Conservation (phyloP, 2,888 invertebrate genomes). For the Nephrotoma flavescens region DNA sequence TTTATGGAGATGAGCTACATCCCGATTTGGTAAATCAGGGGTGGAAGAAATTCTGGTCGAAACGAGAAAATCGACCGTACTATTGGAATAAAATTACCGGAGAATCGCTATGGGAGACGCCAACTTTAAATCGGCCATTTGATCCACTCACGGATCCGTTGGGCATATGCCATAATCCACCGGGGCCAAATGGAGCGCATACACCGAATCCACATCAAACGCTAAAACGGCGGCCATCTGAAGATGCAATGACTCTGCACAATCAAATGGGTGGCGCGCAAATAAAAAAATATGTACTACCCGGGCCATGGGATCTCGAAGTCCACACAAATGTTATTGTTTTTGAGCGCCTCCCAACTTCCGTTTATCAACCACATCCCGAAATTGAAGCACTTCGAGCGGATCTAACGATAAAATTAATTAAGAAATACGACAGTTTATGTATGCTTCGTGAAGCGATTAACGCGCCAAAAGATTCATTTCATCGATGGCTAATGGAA, state of each 20-base stretch:
- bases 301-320: slow-evolving; percentile 92
- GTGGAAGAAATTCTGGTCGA: slow-evolving; percentile 96
- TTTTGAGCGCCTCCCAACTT: slow-evolving; percentile 66
- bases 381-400: slow-evolving; percentile 82
- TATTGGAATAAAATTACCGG: slow-evolving; percentile 94
- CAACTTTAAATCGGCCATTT: slow-evolving; percentile 54
- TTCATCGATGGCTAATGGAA: slow-evolving; percentile 93
- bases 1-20: slow-evolving; percentile 29
- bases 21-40: slow-evolving; percentile 55
- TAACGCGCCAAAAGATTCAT: slow-evolving; percentile 91
- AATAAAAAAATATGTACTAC: slow-evolving; percentile 71
- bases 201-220: slow-evolving; percentile 15
- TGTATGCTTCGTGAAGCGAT: slow-evolving; percentile 86
- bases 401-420: slow-evolving; percentile 63
- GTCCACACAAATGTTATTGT: slow-evolving; percentile 77
- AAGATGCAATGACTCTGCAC: slow-evolving; percentile 7
- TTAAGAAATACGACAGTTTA: slow-evolving; percentile 85
- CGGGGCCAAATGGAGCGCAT: slow-evolving; percentile 32
- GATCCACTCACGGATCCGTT: slow-evolving; percentile 87
- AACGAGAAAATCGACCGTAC: slow-evolving; percentile 85
- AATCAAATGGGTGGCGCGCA: slow-evolving; percentile 42
- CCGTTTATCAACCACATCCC: slow-evolving; percentile 83
- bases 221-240: slow-evolving; percentile 27
- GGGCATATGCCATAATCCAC: slow-evolving; percentile 48
- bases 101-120: slow-evolving; percentile 95